phyloP scores from a whole-genome alignment of 2,888 invertebrate genomes.

The Melanostoma scalare region DNA sequence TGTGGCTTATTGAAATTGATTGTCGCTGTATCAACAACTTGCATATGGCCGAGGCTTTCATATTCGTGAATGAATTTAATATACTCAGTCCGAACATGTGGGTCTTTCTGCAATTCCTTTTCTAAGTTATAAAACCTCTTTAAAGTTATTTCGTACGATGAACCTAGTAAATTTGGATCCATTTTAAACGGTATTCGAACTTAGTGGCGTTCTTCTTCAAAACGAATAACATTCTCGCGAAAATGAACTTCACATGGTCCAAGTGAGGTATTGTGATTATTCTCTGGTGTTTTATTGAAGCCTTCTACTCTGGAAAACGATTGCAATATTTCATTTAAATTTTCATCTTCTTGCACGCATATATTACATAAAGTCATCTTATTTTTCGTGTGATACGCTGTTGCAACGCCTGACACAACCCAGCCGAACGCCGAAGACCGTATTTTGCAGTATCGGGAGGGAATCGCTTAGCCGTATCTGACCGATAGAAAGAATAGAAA shows the following conservation, averaged over 20 bases:
- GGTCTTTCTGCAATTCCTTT: too few species aligned
- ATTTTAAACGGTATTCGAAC: slow-evolving; percentile 7
- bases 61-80: too few species aligned
- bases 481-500: not conserved
- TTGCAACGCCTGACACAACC: slow-evolving; percentile 4
- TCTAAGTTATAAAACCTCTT: not conserved
- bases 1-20: not conserved
- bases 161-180: not conserved
- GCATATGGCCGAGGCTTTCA: too few species aligned
- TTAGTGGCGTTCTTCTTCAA: not conserved
- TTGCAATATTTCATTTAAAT: not conserved
- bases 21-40: too few species aligned
- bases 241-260: not conserved
- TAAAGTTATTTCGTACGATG: not conserved
- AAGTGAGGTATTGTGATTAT: not conserved
- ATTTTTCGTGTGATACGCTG: not conserved
- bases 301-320: not conserved
- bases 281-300: too few species aligned
- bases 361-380: not conserved
- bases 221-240: not conserved
- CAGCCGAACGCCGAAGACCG: slow-evolving; percentile 7
- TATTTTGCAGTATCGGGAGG: not conserved
- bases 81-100: too few species aligned
- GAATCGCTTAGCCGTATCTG: not conserved
- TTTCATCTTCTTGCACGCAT: not conserved